A percentile compares a stretch with the other conserved stretches of the same genome.
Conservation (phyloP, 2,113 vertebrate genomes). For the Nyctereutes procyonoides region DNA sequence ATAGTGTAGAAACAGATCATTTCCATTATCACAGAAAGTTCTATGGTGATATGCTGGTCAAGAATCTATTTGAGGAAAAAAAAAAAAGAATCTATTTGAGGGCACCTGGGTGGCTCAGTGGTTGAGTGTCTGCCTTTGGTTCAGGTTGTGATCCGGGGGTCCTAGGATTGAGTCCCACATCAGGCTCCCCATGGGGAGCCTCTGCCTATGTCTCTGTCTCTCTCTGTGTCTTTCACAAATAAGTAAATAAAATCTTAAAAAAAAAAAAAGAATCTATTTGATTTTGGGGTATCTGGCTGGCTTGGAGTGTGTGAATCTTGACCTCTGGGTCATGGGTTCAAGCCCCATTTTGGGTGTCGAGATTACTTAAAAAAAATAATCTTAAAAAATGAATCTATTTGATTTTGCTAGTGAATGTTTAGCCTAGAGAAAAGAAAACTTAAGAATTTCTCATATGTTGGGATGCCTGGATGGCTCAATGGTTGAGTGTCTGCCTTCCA, state of each 20-base stretch:
- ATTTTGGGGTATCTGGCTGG: neutral
- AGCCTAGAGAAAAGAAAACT: conserved; percentile 51
- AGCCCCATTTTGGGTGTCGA: neutral
- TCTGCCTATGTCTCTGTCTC: too few species aligned
- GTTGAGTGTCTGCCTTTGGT: too few species aligned
- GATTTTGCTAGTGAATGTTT: neutral
- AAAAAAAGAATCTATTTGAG: conserved; percentile 34
- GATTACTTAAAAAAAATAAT: neutral
- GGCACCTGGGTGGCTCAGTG: neutral
- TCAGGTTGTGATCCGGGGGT: too few species aligned
- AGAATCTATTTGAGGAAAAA: conserved; percentile 18
- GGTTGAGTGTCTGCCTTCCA: too few species aligned
- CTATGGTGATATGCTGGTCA: neutral
- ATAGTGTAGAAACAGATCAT: neutral
- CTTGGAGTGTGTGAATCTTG: neutral
- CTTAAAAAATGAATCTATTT: neutral
- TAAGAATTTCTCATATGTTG: neutral
- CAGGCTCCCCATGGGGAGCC: too few species aligned
- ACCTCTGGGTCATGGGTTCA: neutral
- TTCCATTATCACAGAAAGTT: conserved; percentile 7
- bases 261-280: neutral
- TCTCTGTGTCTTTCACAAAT: too few species aligned
- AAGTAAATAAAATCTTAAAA: too few species aligned
- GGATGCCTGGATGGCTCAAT: too few species aligned
- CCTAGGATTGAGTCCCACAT: too few species aligned